Evolutionary conservation across 2,888 invertebrate species (phyloP), one percentile per base, ranked within the genome.

Genomic region (Dryocosmus kuriphilus): DNA sequence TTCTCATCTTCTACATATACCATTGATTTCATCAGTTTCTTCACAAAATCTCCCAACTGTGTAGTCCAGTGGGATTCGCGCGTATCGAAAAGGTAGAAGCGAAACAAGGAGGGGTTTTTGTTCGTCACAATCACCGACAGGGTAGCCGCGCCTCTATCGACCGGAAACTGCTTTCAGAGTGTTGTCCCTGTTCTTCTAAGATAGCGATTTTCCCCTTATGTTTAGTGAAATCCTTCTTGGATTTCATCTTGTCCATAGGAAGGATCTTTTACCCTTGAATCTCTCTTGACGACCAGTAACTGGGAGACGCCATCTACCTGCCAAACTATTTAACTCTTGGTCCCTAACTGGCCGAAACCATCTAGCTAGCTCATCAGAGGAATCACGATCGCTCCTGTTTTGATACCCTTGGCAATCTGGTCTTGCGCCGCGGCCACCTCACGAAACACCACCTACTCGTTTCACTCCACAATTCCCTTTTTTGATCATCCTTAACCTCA

Each of bases 121-220:
- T 79, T n/a, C 61, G 73, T 73, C 38, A 61, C 77, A 22, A 74
- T 74, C 76, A 38, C 75, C 76, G 67, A 76, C 78, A 77, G 79
- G 80, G 82, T 81, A 86, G 89, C 88, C 89, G 89, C 89, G 87
- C 89, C 90, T 90, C 83, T 89, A 89, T 90, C 90, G 90, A 90
- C 90, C 88, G 87, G 86, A 88, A 88, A 87, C 82, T 30, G 73
- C 77, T 78, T 78, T 75, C 74, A 51, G 30, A 57, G n/a, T 65
- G 35, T 75, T 24, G n/a, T n/a, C n/a, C n/a, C n/a, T n/a, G 6
- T 71, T 67, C 24, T 27, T 51, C n/a, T n/a, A n/a, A 67, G 24
- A 16, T n/a, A n/a, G n/a, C n/a, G n/a, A n/a, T n/a, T 67, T 67
- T 30, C 16, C 24, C 46, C 41, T 67, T 46, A 2, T 51, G n/a